Evolutionary conservation across 2,888 invertebrate species (phyloP).

Genomic region (Drosophila pegasa): DNA sequence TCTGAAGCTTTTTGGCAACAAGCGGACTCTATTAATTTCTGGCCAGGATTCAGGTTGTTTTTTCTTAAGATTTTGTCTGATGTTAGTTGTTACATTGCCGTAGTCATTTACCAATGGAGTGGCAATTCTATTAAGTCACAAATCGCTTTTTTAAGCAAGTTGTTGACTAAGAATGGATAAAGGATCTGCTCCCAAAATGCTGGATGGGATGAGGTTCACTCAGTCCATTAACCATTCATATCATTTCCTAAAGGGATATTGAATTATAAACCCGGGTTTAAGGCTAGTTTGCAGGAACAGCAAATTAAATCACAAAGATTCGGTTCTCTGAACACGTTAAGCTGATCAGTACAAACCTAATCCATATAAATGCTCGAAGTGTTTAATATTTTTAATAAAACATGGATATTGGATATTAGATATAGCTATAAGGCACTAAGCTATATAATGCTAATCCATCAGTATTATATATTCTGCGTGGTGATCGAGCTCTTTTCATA

Average conservation of each 20-base stretch:
- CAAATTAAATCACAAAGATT: not conserved
- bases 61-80: not conserved
- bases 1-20: not conserved
- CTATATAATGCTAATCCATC: not conserved
- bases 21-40: not conserved
- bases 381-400: not conserved
- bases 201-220: conserved; percentile 21
- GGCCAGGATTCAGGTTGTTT: conserved; percentile 25
- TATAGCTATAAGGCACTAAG: no score
- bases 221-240: not conserved
- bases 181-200: not conserved
- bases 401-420: no score
- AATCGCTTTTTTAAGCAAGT: not conserved
- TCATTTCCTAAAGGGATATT: not conserved
- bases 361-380: not conserved
- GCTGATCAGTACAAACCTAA: not conserved
- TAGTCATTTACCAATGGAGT: not conserved
- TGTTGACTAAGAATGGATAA: not conserved
- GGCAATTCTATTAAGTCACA: not conserved
- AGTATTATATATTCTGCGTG: not conserved
- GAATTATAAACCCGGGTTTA: not conserved
- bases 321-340: conserved; percentile 4
- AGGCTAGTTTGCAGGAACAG: no score
- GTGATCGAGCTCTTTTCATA: no score
- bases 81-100: not conserved